These are phyloP conservation scores for Selene dorsalis DNA, from an alignment of 2,797 vertebrate genomes.

Conservation along the genomic window DNA sequence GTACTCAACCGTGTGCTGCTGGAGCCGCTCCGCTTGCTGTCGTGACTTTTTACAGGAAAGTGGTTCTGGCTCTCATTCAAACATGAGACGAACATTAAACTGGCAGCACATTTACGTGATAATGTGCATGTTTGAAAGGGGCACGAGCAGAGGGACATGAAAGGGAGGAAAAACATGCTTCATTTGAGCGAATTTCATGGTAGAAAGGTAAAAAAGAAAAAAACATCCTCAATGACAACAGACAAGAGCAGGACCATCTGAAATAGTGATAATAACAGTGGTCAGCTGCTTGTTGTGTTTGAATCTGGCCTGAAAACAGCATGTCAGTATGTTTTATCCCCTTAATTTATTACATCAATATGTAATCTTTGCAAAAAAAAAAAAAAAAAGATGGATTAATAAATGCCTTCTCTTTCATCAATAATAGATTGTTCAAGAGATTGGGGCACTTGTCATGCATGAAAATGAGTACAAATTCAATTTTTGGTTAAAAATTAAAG, in stretches of 20 bases:
- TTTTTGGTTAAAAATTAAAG: slow-evolving; percentile 66
- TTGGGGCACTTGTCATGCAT: slow-evolving; percentile 47
- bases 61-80: neutral
- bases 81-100: slow-evolving; percentile 8
- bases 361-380: slow-evolving; percentile 14
- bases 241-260: neutral
- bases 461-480: slow-evolving; percentile 51
- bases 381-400: slow-evolving; percentile 41
- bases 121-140: slow-evolving; percentile 5
- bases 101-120: slow-evolving; percentile 18
- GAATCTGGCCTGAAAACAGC: neutral
- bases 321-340: neutral
- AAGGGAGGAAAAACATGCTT: neutral
- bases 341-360: slow-evolving; percentile 7
- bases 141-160: slow-evolving; percentile 1
- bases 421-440: slow-evolving; percentile 55
- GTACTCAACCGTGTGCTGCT: neutral
- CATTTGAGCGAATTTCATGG: neutral
- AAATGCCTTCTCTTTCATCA: slow-evolving; percentile 49
- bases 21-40: neutral
- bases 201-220: neutral
- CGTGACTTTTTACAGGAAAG: slow-evolving; percentile 9
- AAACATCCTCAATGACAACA: neutral
- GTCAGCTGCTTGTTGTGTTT: neutral
- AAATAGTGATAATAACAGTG: neutral